Base-by-base conservation (phyloP, 2,888 invertebrate genomes). In the Drosophila paranaensis region DNA sequence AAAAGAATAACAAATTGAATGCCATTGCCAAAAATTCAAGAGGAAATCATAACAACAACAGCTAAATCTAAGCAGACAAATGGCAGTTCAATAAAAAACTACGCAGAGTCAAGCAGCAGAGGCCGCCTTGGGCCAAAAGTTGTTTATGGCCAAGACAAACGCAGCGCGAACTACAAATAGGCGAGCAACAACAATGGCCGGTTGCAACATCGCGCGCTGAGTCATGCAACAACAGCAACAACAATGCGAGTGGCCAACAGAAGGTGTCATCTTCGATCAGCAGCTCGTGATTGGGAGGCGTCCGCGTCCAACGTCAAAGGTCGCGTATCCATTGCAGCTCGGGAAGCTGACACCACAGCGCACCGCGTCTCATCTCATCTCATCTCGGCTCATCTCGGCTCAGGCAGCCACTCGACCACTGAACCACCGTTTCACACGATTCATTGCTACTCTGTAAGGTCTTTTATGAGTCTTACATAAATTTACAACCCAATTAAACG, bases 181-280 rank as follows among this genome's bases (percentile, higher is more conserved):
- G 8, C 46, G 14, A 11, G 16, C 50, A 16, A 16, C 48, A 66
- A 45, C 53, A 68, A 48, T 43, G n/a, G 56, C 30, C 55, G 30
- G 56, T 71, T 71, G 71, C 70, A 71, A 71, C 56, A 62, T 46
- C 14, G 20, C 37, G 25, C 35, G 42, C 64, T 53, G 70, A 69
- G 60, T 68, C 67, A 60, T 73, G 51, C 53, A 55, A 42, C 60
- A 64, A 39, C 45, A 74, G 55, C 51, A 65, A 46, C 42, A 60
- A 13, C 69, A 60, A 73, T 54, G 39, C 54, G 39, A 43, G 20
- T 6, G 60, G 64, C 56, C 54, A 57, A 70, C 51, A 56, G 61
- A 60, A 76, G 83, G 84, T 87, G 87, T 87, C 88, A 84, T 82
- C 82, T 83, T 71, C 72, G 65, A 74, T 66, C 72, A 76, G 71